A percentile compares a stretch with the other conserved stretches of the same genome.
phyloP scores from a whole-genome alignment of 1,140 invertebrate genomes.

The Listronotus bonariensis region DNA sequence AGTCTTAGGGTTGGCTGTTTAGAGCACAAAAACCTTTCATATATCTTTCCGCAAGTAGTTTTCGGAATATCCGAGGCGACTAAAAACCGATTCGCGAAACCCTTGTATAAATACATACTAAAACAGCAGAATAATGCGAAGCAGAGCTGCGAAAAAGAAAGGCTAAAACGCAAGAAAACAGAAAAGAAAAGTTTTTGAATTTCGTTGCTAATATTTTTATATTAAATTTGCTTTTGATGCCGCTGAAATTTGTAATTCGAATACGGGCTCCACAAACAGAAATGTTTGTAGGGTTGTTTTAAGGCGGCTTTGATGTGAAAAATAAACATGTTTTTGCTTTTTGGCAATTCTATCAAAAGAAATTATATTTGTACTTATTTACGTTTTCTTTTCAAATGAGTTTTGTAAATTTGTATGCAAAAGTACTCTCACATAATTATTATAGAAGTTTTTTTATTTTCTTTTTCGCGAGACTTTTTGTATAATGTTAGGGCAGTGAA shows the following conservation, averaged over 20 bases:
- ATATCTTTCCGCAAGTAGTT: constrained; percentile 44
- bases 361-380: too few relatives aligned
- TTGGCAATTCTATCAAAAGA: not conserved
- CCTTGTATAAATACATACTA: constrained; percentile 48
- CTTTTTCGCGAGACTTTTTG: too few relatives aligned
- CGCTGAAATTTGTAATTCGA: constrained; percentile 19
- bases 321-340: not conserved
- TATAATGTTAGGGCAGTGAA: too few relatives aligned
- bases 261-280: constrained; percentile 9
- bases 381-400: too few relatives aligned
- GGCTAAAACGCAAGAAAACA: not conserved
- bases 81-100: constrained; percentile 42
- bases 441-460: too few relatives aligned
- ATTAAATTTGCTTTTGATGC: constrained; percentile 22
- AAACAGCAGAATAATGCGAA: constrained; percentile 44
- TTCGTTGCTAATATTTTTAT: constrained; percentile 23
- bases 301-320: not conserved
- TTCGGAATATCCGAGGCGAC: constrained; percentile 32
- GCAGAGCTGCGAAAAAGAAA: constrained; percentile 1
- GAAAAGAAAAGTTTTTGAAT: constrained; percentile 13
- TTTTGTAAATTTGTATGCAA: too few relatives aligned
- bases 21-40: constrained; percentile 38
- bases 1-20: constrained; percentile 18
- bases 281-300: constrained; percentile 11
- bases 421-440: too few relatives aligned